A percentile compares a stretch with the other conserved stretches of the same genome.
These are phyloP conservation scores for Chymomyza caudatula DNA, from an alignment of 2,888 invertebrate genomes.

Conservation along the genomic window DNA sequence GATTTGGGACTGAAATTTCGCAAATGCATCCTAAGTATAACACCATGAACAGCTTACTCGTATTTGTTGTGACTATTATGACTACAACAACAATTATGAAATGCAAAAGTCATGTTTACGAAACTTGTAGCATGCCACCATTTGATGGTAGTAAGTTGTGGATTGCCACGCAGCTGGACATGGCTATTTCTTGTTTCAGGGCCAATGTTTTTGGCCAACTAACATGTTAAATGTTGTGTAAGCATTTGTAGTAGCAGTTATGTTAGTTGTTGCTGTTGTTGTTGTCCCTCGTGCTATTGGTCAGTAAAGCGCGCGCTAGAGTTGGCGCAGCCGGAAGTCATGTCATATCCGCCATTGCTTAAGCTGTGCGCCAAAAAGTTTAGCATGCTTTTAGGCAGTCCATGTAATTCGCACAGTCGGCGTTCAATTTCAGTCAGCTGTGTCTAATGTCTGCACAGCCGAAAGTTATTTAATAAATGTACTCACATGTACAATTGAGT, in stretches of 20 bases:
- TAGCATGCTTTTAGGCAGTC: slow-evolving; percentile 60
- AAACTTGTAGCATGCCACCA: neutral
- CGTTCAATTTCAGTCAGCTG: slow-evolving; percentile 26
- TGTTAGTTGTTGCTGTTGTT: slow-evolving; percentile 11
- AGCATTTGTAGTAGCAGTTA: slow-evolving; percentile 2
- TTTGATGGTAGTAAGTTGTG: slow-evolving; percentile 6
- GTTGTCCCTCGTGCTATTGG: slow-evolving; percentile 16
- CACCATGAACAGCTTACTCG: no score
- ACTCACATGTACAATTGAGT: slow-evolving; percentile 42
- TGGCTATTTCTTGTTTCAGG: neutral
- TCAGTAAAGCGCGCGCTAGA: slow-evolving; percentile 33
- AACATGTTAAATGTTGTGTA: slow-evolving; percentile 13
- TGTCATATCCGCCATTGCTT: slow-evolving; percentile 57
- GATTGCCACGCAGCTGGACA: neutral
- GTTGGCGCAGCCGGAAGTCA: slow-evolving; percentile 59
- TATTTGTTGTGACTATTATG: neutral
- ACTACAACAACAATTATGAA: neutral
- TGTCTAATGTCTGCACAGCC: slow-evolving; percentile 11
- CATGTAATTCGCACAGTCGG: neutral
- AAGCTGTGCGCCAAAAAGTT: slow-evolving; percentile 48
- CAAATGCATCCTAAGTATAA: no score
- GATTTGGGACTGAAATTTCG: no score
- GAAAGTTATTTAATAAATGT: slow-evolving; percentile 70
- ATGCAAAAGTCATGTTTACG: slow-evolving; percentile 10
- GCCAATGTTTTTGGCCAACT: slow-evolving; percentile 17